phyloP scores from a whole-genome alignment of 2,888 invertebrate species.

The Heterodera filipjevi region DNA sequence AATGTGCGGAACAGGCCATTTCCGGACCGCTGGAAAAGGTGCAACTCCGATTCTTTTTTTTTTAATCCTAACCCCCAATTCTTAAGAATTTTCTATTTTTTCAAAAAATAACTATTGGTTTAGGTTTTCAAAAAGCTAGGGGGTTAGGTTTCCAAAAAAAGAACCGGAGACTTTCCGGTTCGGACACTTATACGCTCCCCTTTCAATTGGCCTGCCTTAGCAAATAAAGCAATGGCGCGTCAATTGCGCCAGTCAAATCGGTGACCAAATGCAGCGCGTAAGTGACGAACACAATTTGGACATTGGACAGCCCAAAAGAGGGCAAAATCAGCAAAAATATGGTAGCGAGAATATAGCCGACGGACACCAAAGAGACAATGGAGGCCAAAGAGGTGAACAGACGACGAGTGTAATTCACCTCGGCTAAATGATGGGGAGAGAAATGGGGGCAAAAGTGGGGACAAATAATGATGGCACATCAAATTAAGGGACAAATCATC shows the following conservation, averaged over 20 bases:
- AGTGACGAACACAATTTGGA: background rate
- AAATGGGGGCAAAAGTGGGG: background rate
- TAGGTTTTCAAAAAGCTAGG: too few relatives aligned
- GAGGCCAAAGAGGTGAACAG: conserved; percentile 4
- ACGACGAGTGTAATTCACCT: background rate
- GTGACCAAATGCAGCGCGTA: background rate
- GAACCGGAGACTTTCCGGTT: too few relatives aligned
- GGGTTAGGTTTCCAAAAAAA: too few relatives aligned
- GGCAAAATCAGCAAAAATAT: background rate
- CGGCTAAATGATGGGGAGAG: background rate
- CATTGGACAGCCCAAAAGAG: background rate
- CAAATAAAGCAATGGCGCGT: conserved; percentile 14
- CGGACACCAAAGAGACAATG: background rate
- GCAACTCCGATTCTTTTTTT: too few relatives aligned
- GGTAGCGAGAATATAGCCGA: background rate
- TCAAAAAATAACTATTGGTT: too few relatives aligned
- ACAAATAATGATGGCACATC: too few relatives aligned
- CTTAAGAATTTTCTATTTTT: too few relatives aligned
- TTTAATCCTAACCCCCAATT: too few relatives aligned
- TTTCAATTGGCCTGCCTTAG: conserved; percentile 9
- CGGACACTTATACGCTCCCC: too few relatives aligned
- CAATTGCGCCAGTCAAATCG: background rate
- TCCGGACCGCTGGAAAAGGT: too few relatives aligned
- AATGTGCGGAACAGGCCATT: too few relatives aligned
- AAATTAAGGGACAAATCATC: too few relatives aligned